A percentile compares a stretch with the other conserved stretches of the same genome.
Conservation (phyloP, 2,797 vertebrate species). For the Oreonectes daqikongensis region DNA sequence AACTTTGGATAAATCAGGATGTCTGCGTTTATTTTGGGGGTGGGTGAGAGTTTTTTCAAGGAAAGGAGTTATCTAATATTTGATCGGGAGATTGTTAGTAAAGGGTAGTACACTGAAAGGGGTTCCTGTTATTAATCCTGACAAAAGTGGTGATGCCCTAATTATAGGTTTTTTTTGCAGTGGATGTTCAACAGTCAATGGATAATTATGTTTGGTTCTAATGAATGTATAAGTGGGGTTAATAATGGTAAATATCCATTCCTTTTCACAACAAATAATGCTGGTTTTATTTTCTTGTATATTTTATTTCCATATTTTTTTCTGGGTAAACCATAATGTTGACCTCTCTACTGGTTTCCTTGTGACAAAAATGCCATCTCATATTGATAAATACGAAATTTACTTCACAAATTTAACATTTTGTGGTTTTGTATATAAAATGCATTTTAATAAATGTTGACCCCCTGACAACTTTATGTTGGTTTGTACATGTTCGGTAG, state of each 20-base stretch:
- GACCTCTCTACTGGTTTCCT: too few relatives aligned
- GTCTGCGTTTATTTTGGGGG: conserved; percentile 21
- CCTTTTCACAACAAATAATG: neutral
- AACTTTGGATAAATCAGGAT: conserved; percentile 45
- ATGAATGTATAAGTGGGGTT: neutral
- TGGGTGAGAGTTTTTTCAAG: neutral
- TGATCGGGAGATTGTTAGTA: neutral
- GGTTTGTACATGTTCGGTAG: neutral
- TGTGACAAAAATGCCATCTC: too few relatives aligned
- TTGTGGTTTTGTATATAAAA: neutral
- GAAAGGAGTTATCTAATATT: neutral
- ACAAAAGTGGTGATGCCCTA: neutral
- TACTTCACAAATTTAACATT: too few relatives aligned
- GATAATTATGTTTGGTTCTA: neutral
- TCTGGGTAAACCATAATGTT: too few relatives aligned
- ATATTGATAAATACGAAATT: too few relatives aligned
- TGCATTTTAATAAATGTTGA: neutral
- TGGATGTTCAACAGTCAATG: too few relatives aligned
- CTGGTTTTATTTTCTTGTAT: too few relatives aligned
- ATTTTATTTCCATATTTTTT: too few relatives aligned
- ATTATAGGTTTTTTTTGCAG: neutral
- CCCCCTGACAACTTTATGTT: neutral
- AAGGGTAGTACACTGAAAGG: neutral
- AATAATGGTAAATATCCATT: neutral
- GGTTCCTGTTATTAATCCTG: neutral